Conservation (phyloP, 23 tunicate genomes). For the Styela plicata region DNA sequence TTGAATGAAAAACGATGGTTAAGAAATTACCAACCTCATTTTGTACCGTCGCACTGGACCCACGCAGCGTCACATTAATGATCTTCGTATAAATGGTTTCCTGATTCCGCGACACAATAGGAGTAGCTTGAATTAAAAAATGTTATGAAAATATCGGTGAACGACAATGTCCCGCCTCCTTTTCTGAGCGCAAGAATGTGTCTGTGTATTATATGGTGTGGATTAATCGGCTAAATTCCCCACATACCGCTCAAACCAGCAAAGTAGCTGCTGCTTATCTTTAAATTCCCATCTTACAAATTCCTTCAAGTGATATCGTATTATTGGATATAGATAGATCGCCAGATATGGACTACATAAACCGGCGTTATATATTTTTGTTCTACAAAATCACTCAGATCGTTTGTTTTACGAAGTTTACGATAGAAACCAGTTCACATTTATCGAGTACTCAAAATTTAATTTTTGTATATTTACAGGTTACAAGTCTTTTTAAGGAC, state of each 20-base stretch:
- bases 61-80: neutral
- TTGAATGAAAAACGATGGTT: too few species aligned
- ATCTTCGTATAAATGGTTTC: conserved; percentile 7
- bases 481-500: conserved; percentile 73
- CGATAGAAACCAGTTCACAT: too few species aligned
- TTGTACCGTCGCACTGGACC: neutral
- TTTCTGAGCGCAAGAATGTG: conserved; percentile 5
- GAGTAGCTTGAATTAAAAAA: neutral
- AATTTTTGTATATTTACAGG: conserved; percentile 65
- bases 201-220: conserved; percentile 6
- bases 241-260: conserved; percentile 3
- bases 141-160: conserved; percentile 4
- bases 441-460: too few species aligned
- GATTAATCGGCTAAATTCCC: conserved; percentile 9
- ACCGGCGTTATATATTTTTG: too few species aligned
- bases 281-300: conserved; percentile 1
- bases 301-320: neutral
- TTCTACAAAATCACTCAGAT: too few species aligned
- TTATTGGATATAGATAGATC: too few species aligned
- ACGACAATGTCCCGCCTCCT: conserved; percentile 10
- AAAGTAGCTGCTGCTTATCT: neutral
- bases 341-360: too few species aligned
- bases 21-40: too few species aligned
- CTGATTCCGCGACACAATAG: conserved; percentile 31
- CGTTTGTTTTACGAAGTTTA: too few species aligned